Base-by-base conservation (phyloP, 2,888 invertebrate species). In the Beris morrisii region DNA sequence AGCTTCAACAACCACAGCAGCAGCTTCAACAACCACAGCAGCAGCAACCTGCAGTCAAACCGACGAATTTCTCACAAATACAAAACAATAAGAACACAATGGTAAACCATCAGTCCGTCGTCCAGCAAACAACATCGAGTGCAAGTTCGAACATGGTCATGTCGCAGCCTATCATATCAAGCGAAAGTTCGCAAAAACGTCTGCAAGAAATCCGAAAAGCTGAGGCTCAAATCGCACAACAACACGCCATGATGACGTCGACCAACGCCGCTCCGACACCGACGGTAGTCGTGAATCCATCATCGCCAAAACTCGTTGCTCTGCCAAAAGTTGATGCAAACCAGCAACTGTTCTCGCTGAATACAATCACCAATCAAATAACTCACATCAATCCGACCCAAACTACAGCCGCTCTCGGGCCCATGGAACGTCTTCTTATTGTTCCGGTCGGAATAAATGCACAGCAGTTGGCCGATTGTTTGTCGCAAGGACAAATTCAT, bases 391-490 rank as follows among this genome's bases (percentile, higher is more conserved):
- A 77, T 71, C 76, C 81, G 3, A 76, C 75, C 2, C 79, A 81
- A 69, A 79, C 81, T 3, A 77, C 80, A 0, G 79, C 81, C 0
- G 77, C 81, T 2, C 74, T 81, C 48, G 78, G 77, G 1, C 79
- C 81, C n/a, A 75, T 79, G 71, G 81, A 81, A 69, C 74, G 79
- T 4, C 65, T 81, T 43, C 69, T 81, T 22, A 81, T 81, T 44
- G 81, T 80, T 1, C 81, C 81, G 0, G 79, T 79, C 1, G 81
- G 81, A 11, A 81, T 81, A 7, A 81, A 80, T 74, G 80, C 81
- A 0, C 80, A 81, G 67, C 81, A 81, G 69, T 64, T 81, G 69
- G 78, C 79, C 0, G 79, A 80, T 65, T 81, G 81, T 66, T 69
- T 80, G 65, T 77, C 78, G 28, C 75, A 80, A 68, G 81, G 81